Percentiles rank a stretch among this genome's conserved stretches.
Conservation (phyloP, 1,140 invertebrate species). For the Drosophila kikkawai region DNA sequence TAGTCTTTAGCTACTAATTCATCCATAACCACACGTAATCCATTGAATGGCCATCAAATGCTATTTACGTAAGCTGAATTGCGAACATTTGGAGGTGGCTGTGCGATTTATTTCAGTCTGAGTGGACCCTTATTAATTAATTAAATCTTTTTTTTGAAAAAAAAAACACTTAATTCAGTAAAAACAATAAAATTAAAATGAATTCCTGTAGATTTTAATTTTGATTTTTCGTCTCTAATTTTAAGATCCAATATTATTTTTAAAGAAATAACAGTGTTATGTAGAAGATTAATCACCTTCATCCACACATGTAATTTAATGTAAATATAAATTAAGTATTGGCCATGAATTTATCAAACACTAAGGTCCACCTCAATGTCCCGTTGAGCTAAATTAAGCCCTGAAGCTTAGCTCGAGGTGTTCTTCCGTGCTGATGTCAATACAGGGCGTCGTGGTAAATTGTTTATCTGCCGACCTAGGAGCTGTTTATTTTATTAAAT, state of each 20-base stretch:
- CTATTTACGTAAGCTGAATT: constrained; percentile 12
- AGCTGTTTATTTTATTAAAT: constrained; percentile 65
- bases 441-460: constrained; percentile 11
- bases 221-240: not conserved
- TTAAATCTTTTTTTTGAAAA: too few relatives aligned
- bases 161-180: too few relatives aligned
- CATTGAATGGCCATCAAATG: constrained; percentile 29
- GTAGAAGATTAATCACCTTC: not conserved
- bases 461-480: constrained; percentile 43
- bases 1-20: constrained; percentile 9
- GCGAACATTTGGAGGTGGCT: not conserved
- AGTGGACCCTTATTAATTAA: not conserved
- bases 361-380: constrained; percentile 1
- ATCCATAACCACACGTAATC: constrained; percentile 28
- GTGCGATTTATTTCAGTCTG: not conserved
- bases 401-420: constrained; percentile 29
- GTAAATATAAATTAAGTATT: not conserved
- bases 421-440: constrained; percentile 23
- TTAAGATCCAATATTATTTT: not conserved
- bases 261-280: not conserved
- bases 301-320: too few relatives aligned
- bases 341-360: too few relatives aligned
- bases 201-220: not conserved
- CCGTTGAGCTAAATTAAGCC: not conserved
- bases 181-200: too few relatives aligned